Base-by-base conservation (phyloP, 92 coral and sea anemone genomes). In the Ricordea florida region DNA sequence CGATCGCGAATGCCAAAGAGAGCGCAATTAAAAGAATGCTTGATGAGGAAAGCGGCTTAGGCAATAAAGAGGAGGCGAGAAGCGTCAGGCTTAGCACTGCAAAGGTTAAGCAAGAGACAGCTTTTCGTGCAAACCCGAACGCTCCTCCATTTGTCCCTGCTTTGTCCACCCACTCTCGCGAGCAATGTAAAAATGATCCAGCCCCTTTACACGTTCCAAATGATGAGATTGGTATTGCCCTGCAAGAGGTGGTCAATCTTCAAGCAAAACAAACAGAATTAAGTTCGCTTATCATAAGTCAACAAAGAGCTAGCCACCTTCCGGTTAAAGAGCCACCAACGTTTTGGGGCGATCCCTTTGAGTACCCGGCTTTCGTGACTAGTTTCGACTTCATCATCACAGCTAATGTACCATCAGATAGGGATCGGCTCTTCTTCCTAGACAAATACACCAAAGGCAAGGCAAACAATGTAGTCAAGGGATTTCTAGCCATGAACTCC, bases 321-420 rank as follows among this genome's bases (percentile, higher is more conserved):
- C 87, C 81, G 1, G 71, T 70, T 32, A 62, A 80, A 48, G 86
- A 80, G 48, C 86, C 79, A 37, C 86, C 80, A 28, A 59, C 38
- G 3, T 70, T 69, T 40, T 26, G 50, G 22, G 70, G 61, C 15
- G 43, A 43, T 33, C 33, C 46, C 44, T 79, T 67, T 62, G 82
- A 82, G 16, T 82, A 62, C 29, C 87, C 87, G 22, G 43, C 73
- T 5, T 80, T 80, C 57, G 59, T 59, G 3, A 35, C 32, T 14
- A 65, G 72, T 11, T 80, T 80, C 24, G 85, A 69, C 17, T 20
- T 72, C n/a, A 69, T 69, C 20, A 80, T 80, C 47, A 42, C 33
- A 1, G 38, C 38, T 44, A 78, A 66, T 13, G 79, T 58, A 36
- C 29, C 53, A 23, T 45, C 59, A 29, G 66, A 35, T 31, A 80